Conservation (phyloP, 2,113 vertebrate species). For the Rhea americana region DNA sequence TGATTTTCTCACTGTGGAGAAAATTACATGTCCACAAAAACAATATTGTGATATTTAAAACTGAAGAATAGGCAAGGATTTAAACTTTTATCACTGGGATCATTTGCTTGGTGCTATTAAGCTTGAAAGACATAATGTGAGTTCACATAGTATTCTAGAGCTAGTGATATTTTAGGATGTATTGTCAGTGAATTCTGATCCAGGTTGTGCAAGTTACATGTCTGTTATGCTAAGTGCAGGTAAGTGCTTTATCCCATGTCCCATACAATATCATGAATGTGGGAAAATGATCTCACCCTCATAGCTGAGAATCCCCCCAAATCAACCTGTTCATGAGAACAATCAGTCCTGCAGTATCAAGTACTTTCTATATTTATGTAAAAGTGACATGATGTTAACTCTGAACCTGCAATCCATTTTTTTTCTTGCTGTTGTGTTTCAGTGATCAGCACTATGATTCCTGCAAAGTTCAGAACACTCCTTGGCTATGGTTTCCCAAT, state of each 20-base stretch:
- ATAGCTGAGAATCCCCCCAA: neutral
- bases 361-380: neutral
- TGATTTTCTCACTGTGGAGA: neutral
- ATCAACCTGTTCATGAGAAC: neutral
- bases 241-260: neutral
- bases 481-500: neutral
- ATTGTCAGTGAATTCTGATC: neutral
- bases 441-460: neutral
- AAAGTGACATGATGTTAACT: neutral
- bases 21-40: conserved; percentile 11
- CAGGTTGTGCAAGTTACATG: neutral
- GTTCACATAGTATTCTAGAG: neutral
- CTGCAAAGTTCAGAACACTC: neutral
- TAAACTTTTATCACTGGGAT: neutral
- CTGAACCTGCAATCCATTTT: neutral
- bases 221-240: neutral
- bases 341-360: neutral
- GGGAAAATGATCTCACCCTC: neutral
- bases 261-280: rapidly evolving
- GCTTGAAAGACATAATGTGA: neutral
- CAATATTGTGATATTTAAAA: neutral
- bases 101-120: neutral
- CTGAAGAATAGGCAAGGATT: neutral
- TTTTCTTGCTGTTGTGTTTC: neutral
- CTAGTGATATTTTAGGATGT: neutral